Evolutionary conservation across 2,113 vertebrate genomes (phyloP).

Genomic region (Caranx melampygus): DNA sequence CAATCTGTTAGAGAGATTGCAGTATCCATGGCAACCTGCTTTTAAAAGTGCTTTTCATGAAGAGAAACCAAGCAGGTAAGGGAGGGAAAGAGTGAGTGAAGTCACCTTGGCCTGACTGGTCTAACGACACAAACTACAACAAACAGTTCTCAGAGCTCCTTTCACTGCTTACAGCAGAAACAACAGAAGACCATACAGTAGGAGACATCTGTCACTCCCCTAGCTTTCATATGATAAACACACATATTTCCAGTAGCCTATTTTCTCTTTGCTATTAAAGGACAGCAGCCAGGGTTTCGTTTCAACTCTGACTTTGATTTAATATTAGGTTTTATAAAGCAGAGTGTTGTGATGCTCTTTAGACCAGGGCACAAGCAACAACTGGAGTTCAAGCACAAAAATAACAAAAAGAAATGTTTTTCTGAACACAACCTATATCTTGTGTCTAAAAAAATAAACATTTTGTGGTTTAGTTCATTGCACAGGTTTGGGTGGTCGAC

Average conservation of each 20-base stretch:
- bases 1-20: conserved; percentile 70
- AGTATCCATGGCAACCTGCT: conserved; percentile 79
- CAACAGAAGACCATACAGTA: neutral
- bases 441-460: no score
- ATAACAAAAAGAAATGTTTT: no score
- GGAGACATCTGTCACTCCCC: no score
- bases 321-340: no score
- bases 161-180: neutral
- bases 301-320: neutral
- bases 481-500: no score
- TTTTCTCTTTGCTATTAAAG: neutral
- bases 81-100: conserved; percentile 38
- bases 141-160: conserved; percentile 12
- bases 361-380: neutral
- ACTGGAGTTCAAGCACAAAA: no score
- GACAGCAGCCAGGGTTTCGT: neutral
- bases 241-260: neutral
- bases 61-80: conserved; percentile 56
- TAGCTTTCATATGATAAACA: neutral
- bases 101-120: conserved; percentile 68
- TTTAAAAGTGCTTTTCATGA: conserved; percentile 76
- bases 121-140: conserved; percentile 44
- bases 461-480: no score
- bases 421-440: no score
- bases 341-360: neutral